A percentile compares a stretch with the other conserved stretches of the same genome.
These are phyloP conservation scores for Andrena camellia DNA, from an alignment of 2,888 invertebrate species.

Conservation along the genomic window DNA sequence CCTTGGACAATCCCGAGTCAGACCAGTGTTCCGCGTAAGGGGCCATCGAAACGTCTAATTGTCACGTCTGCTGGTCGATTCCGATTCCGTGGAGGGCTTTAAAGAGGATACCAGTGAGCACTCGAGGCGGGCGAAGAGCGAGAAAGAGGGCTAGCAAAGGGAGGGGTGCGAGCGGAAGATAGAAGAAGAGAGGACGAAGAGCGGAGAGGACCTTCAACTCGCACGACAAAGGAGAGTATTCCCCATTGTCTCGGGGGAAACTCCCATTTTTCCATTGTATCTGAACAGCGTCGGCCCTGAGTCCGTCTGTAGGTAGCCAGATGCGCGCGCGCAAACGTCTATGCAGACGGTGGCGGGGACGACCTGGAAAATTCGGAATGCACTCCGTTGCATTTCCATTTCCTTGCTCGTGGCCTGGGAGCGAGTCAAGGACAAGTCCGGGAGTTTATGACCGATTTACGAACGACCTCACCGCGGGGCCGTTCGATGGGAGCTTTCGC, in stretches of 20 bases:
- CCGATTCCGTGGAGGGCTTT: conserved; percentile 47
- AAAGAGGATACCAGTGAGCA: conserved; percentile 55
- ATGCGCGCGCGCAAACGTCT: not conserved
- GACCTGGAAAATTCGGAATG: conserved; percentile 54
- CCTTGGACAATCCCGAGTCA: not conserved
- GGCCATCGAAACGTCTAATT: conserved; percentile 59
- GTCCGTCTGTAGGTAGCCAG: conserved; percentile 10
- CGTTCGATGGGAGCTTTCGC: conserved; percentile 17
- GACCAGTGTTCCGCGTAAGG: not conserved
- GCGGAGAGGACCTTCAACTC: conserved; percentile 49
- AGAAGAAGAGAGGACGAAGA: not conserved
- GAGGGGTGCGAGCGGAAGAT: not conserved
- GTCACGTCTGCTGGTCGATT: conserved; percentile 58
- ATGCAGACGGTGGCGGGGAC: not conserved
- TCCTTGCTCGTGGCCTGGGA: conserved; percentile 32
- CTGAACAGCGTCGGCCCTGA: conserved; percentile 39
- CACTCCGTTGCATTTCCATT: conserved; percentile 48
- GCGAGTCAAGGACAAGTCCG: conserved; percentile 44
- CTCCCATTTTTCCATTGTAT: conserved; percentile 62
- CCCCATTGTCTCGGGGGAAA: conserved; percentile 65
- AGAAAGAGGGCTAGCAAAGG: not conserved
- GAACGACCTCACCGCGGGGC: conserved; percentile 17
- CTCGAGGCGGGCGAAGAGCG: conserved; percentile 5
- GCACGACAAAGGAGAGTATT: conserved; percentile 52
- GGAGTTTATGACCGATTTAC: conserved; percentile 29